Evolutionary conservation across 1,140 invertebrate species (phyloP).

Genomic region (Caenorhabditis brenneri): DNA sequence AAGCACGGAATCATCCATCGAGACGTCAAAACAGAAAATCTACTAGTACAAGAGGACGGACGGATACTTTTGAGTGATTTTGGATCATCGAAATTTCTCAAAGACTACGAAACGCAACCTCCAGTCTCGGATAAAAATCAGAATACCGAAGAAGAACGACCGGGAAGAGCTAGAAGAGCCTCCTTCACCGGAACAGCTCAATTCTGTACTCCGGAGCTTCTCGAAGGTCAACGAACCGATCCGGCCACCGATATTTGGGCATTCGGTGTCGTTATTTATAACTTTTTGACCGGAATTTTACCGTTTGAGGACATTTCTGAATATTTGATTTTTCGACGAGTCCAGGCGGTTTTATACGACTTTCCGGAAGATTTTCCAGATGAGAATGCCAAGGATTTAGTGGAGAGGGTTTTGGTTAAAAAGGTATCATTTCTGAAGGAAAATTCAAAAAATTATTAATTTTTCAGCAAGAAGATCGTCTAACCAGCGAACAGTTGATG

Average conservation of each 20-base stretch:
- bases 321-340: conserved; percentile 95
- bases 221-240: conserved; percentile 67
- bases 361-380: conserved; percentile 87
- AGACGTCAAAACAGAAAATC: conserved; percentile 76
- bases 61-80: conserved; percentile 95
- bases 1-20: conserved; percentile 87
- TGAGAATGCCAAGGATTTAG: conserved; percentile 81
- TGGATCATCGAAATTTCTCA: conserved; percentile 80
- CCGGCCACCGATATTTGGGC: conserved; percentile 90
- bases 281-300: conserved; percentile 78
- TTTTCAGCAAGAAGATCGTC: conserved; percentile 36
- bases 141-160: not conserved
- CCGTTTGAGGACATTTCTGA: conserved; percentile 80
- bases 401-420: conserved; percentile 81
- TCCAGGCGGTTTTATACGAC: conserved; percentile 86
- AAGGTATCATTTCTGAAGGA: no score
- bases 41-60: conserved; percentile 84
- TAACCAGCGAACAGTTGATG: conserved; percentile 42
- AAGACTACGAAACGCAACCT: not conserved
- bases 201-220: conserved; percentile 90
- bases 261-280: conserved; percentile 91
- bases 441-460: not conserved
- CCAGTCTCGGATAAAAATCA: no score
- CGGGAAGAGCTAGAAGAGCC: conserved; percentile 72
- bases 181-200: conserved; percentile 97